Evolutionary conservation across 2,797 vertebrate species (phyloP), one percentile per base, ranked within the genome.

Genomic region (Acanthopagrus latus): DNA sequence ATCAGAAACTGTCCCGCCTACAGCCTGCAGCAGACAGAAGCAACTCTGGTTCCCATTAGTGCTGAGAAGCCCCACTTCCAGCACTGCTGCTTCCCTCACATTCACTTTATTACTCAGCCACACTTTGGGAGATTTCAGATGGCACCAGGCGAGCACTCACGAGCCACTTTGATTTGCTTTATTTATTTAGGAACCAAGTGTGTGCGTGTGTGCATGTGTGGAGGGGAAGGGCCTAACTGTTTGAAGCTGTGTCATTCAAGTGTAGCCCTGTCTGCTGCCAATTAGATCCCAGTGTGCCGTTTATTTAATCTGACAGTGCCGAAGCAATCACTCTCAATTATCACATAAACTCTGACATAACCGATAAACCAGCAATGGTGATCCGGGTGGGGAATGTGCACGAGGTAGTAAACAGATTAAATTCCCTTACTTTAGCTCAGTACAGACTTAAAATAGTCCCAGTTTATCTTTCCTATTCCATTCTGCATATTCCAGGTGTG

Each of bases 31-130:
- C 90, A 94, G 93, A 94, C 93, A 94, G 95, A 93, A 93, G 94
- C 88, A 77, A 84, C 89, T 94, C 95, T 96, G 95, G 93, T 95
- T 96, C 90, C 87, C 79, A 96, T 95, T 95, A 95, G 89, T 86
- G 80, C 82, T 67, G 83, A 93, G 87, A 85, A 86, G 89, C 87
- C 82, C 86, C 85, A 91, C 89, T 94, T 93, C 89, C 90, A 93
- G 80, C 55, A 10, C 89, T 74, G 85, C 92, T 82, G 84, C 91
- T 89, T 89, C 87, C 82, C 91, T 93, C 93, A 94, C 92, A 94
- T 94, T 93, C 93, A 95, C 94, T 94, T 95, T 94, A 95, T 93
- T 94, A 93, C 92, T 94, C 92, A 92, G 91, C 90, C 90, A 91
- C 93, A 94, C 91, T 91, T 92, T 89, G 84, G 91, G 90, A 95